Conservation (phyloP, 2,888 invertebrate genomes). For the Shargacucullia verbasci region DNA sequence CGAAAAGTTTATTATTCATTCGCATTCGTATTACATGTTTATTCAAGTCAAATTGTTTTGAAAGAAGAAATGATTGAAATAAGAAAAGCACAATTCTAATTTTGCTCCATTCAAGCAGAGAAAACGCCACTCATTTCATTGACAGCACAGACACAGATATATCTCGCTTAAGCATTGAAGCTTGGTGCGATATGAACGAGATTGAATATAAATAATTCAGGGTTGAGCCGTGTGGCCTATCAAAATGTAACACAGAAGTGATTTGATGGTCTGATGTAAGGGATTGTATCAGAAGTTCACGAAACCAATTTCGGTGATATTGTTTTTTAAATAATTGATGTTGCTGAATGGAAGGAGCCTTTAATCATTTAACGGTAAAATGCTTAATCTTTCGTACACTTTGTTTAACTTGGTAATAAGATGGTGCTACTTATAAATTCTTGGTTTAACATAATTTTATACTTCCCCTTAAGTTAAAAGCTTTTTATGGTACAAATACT, state of each 20-base stretch:
- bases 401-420: no score
- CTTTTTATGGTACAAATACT: no score
- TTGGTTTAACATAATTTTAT: no score
- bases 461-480: no score
- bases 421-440: no score
- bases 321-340: constrained; percentile 53
- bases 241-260: constrained; percentile 40
- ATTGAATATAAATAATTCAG: constrained; percentile 69
- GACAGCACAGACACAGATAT: constrained; percentile 31
- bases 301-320: constrained; percentile 49
- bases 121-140: constrained; percentile 16
- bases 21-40: no score
- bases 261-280: constrained; percentile 37
- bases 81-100: no score
- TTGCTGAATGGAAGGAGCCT: constrained; percentile 6
- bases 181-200: constrained; percentile 46
- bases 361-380: constrained; percentile 27
- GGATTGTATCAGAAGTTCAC: constrained; percentile 45
- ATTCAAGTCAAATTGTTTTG: no score
- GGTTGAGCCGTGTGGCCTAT: constrained; percentile 26
- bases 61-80: no score
- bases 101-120: no score
- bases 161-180: constrained; percentile 49
- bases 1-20: no score
- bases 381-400: no score